Conservation (phyloP, 2,797 vertebrate species). For the Synaphobranchus kaupii region DNA sequence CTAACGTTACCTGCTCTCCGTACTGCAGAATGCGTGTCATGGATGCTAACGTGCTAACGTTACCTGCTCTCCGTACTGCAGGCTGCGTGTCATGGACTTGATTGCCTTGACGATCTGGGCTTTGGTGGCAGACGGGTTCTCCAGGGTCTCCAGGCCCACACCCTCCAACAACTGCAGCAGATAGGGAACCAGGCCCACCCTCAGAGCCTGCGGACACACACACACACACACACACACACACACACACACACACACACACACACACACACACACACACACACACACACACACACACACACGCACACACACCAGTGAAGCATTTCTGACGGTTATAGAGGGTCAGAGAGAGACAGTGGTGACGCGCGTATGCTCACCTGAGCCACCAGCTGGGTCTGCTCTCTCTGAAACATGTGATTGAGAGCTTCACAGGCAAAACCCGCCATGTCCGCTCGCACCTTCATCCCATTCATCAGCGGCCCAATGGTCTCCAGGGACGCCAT, state of each 20-base stretch:
- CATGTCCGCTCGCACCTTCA: conserved; percentile 88
- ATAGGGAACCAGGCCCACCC: conserved; percentile 91
- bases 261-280: background rate
- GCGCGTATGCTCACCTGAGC: conserved; percentile 77
- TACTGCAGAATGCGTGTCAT: conserved; percentile 73
- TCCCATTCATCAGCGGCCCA: conserved; percentile 90
- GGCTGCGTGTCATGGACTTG: conserved; percentile 94
- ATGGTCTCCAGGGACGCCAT: conserved; percentile 94
- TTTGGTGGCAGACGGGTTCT: conserved; percentile 95
- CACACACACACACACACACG: background rate
- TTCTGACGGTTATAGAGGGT: background rate
- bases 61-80: conserved; percentile 95
- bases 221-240: background rate
- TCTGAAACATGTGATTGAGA: conserved; percentile 98
- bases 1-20: conserved; percentile 68
- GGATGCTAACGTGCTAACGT: conserved; percentile 55
- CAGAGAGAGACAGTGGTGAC: background rate
- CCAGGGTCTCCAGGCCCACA: conserved; percentile 88
- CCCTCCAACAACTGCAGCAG: conserved; percentile 93
- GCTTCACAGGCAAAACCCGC: conserved; percentile 92
- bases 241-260: background rate
- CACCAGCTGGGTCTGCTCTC: conserved; percentile 94
- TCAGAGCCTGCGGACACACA: conserved; percentile 79
- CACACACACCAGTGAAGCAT: background rate
- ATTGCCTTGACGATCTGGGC: conserved; percentile 97